phyloP scores from a whole-genome alignment of 2,113 vertebrate species.

The Crotalus viridis region DNA sequence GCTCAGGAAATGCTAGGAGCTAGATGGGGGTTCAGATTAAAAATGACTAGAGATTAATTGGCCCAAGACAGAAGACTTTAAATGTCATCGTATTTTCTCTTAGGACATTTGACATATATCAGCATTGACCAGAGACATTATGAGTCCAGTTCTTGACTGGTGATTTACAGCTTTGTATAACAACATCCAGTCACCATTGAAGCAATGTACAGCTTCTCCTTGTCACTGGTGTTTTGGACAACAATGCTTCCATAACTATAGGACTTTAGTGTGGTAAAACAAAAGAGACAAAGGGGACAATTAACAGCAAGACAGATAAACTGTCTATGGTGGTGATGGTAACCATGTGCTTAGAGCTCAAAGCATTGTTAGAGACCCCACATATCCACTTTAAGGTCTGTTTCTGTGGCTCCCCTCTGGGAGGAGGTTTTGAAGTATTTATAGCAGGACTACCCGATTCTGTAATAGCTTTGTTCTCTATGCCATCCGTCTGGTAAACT shows the following conservation, averaged over 20 bases:
- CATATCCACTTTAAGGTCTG: too few species aligned
- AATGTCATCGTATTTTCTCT: constrained; percentile 17
- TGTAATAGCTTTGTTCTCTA: too few species aligned
- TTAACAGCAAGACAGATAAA: neutral
- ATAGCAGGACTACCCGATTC: too few species aligned
- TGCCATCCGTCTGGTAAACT: too few species aligned
- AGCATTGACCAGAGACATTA: constrained; percentile 47
- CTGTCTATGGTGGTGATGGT: neutral
- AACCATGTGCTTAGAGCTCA: neutral
- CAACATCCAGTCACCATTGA: neutral
- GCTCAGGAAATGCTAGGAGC: neutral
- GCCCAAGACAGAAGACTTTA: constrained; percentile 11
- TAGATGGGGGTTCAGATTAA: neutral
- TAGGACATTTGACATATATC: constrained; percentile 27
- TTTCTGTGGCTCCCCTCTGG: too few species aligned
- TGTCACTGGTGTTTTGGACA: neutral
- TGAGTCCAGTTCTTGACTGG: neutral
- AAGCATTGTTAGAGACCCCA: too few species aligned
- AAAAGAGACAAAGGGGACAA: neutral
- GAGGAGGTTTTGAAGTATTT: too few species aligned
- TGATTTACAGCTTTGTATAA: neutral
- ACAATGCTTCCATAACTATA: neutral
- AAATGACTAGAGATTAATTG: constrained; percentile 12
- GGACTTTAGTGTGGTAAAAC: neutral
- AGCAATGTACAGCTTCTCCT: neutral